phyloP scores from a whole-genome alignment of 2,113 vertebrate species.

The Lagenorhynchus albirostris region DNA sequence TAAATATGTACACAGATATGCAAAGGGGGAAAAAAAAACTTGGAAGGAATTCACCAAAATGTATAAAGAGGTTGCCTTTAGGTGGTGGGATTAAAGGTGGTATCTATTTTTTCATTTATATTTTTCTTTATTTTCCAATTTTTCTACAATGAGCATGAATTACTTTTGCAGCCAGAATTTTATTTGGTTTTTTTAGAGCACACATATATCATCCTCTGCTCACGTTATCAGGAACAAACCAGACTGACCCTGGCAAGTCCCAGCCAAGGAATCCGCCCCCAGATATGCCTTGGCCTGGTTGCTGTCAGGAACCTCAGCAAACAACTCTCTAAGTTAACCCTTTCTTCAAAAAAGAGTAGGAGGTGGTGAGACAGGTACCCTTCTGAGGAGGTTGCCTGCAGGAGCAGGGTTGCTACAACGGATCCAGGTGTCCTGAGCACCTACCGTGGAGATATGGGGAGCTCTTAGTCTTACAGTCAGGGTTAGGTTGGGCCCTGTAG shows the following conservation, averaged over 20 bases:
- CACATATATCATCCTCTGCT: background rate
- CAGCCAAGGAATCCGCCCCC: background rate
- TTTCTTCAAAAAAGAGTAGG: background rate
- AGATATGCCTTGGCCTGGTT: background rate
- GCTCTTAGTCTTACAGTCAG: background rate
- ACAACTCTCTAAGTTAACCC: background rate
- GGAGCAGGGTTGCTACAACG: background rate
- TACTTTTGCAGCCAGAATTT: background rate
- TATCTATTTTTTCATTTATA: background rate
- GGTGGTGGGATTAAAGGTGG: background rate
- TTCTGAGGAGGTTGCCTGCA: background rate
- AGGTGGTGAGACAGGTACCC: background rate
- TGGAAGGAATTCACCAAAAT: background rate
- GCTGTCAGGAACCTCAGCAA: background rate
- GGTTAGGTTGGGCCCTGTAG: background rate
- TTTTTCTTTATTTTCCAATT: background rate
- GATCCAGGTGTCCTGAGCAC: background rate
- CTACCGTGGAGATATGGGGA: background rate
- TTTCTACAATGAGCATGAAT: background rate
- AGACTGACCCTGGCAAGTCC: background rate
- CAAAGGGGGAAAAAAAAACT: background rate
- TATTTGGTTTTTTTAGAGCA: background rate
- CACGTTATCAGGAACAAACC: background rate
- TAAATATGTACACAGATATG: background rate
- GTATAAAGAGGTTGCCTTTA: background rate